A percentile compares a stretch with the other conserved stretches of the same genome.
Evolutionary conservation across 1,140 invertebrate species (phyloP).

Genomic region (Drosophila willistoni): DNA sequence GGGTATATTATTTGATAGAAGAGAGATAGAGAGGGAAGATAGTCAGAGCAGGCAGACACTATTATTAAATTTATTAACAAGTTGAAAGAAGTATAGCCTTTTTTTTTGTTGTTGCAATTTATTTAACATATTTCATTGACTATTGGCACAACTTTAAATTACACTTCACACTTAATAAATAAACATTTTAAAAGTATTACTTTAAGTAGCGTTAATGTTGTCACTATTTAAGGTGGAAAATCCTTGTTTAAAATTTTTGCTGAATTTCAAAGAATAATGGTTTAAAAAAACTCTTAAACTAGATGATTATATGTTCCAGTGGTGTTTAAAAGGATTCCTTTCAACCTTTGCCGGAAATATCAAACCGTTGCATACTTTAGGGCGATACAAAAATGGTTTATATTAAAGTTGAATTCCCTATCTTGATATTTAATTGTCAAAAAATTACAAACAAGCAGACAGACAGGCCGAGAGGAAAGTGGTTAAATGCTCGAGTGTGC

Average conservation of each 20-base stretch:
- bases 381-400: background rate
- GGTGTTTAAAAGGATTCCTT: too few relatives aligned
- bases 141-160: background rate
- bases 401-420: background rate
- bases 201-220: too few relatives aligned
- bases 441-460: background rate
- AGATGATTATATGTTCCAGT: too few relatives aligned
- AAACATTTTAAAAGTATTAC: too few relatives aligned
- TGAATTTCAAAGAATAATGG: too few relatives aligned
- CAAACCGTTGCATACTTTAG: background rate
- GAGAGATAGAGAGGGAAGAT: background rate
- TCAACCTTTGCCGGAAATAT: too few relatives aligned
- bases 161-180: too few relatives aligned
- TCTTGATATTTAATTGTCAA: constrained; percentile 6
- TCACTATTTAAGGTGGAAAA: too few relatives aligned
- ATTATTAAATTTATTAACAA: constrained; percentile 9
- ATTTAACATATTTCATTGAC: constrained; percentile 1
- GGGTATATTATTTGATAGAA: background rate
- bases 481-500: constrained; percentile 3
- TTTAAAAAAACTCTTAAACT: too few relatives aligned
- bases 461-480: background rate
- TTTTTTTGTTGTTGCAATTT: background rate
- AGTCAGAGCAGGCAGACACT: background rate
- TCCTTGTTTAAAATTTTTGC: too few relatives aligned
- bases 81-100: background rate